Evolutionary conservation across 2,113 vertebrate genomes (phyloP), one percentile per base, ranked within the genome.

Genomic region (Ifrita kowaldi): DNA sequence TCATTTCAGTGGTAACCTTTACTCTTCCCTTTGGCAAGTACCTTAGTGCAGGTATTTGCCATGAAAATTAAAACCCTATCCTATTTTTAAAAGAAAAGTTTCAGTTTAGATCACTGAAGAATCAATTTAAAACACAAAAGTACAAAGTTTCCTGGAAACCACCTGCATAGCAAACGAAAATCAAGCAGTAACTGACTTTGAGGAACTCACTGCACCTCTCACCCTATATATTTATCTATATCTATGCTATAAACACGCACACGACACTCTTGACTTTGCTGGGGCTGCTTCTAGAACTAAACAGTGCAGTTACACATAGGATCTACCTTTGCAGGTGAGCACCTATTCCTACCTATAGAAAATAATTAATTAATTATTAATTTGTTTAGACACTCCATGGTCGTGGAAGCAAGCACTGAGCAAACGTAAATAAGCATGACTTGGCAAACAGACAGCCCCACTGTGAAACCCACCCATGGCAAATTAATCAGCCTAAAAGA

Each of bases 401-500:
- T 21, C 33, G 42, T 68, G 26, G 69, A 84, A 90, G 47, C 11
- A 70, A 88, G 47, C 63, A 42, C 2, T 18, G 63, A 77, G 39
- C 16, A 84, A 83, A 71, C 2, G 9, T 39, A 85, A 91, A 83
- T 28, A 76, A 71, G 33, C 27, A 42, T 11, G 44, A 65, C 60
- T 78, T 75, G 73, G 73, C 47, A 94, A 75, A 75, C 1, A 74
- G 63, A 84, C 33, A 32, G 24, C 39, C 13, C 42, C 53, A 57
- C 49, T 71, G 71, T 46, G 50, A 84, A 84, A 64, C 15, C 7
- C n/a, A 28, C 8, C 53, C 57, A 3, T 21, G 17, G 87, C 74
- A 87, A 78, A 94, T 89, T 41, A 82, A 83, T 73, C 87, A 83
- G 33, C 63, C 75, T 83, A 71, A 93, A 94, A 91, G 78, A 59